Evolutionary conservation across 2,888 invertebrate species (phyloP).

Genomic region (Neoascia interrupta): DNA sequence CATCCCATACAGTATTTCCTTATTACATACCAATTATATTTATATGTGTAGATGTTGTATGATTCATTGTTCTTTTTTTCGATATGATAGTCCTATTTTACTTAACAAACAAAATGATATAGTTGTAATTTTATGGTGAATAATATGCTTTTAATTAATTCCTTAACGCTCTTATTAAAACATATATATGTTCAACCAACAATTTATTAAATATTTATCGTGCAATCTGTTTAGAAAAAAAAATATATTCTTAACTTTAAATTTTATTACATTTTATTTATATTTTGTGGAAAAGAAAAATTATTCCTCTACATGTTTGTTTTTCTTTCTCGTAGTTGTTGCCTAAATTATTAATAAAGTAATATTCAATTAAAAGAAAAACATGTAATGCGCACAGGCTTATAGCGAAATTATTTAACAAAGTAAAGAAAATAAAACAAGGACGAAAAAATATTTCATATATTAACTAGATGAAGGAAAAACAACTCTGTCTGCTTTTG

Average conservation of each 20-base stretch:
- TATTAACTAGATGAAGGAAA: conserved; percentile 44
- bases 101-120: conserved; percentile 28
- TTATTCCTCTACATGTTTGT: conserved; percentile 27
- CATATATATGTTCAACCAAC: conserved; percentile 25
- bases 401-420: conserved; percentile 63
- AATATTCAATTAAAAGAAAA: conserved; percentile 49
- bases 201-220: conserved; percentile 39
- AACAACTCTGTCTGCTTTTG: conserved; percentile 54
- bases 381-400: conserved; percentile 67
- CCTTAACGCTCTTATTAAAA: conserved; percentile 32
- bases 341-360: conserved; percentile 50
- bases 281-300: conserved; percentile 34
- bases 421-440: conserved; percentile 16
- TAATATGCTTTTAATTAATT: conserved; percentile 43
- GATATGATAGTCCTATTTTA: conserved; percentile 54
- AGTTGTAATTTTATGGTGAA: conserved; percentile 45
- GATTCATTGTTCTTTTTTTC: conserved; percentile 26
- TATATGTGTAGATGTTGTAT: conserved; percentile 54
- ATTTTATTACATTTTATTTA: conserved; percentile 1
- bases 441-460: conserved; percentile 38
- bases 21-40: conserved; percentile 28
- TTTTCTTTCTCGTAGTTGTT: conserved; percentile 54
- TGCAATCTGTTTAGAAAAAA: conserved; percentile 41
- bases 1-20: conserved; percentile 11
- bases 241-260: conserved; percentile 27